Conservation (phyloP, 2,113 vertebrate species). For the Hyaena hyaena region DNA sequence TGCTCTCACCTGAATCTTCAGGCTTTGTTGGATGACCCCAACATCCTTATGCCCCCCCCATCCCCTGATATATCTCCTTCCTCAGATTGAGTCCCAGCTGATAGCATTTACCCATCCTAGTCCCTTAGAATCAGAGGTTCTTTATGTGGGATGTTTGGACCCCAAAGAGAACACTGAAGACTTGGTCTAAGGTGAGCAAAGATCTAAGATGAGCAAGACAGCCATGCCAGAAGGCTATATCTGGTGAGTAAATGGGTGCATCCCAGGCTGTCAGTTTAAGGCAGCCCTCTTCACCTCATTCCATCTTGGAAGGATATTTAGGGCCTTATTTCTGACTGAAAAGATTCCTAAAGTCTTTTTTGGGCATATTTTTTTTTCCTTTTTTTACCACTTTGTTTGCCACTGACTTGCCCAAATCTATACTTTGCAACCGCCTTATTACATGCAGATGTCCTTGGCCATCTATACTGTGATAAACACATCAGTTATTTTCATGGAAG, state of each 20-base stretch:
- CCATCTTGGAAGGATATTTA: background rate
- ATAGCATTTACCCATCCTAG: background rate
- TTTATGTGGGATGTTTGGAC: background rate
- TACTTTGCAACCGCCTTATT: background rate
- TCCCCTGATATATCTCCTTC: background rate
- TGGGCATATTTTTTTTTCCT: background rate
- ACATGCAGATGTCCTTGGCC: background rate
- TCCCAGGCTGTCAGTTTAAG: background rate
- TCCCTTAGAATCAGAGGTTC: background rate
- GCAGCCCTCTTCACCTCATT: background rate
- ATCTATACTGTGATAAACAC: background rate
- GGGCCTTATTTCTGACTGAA: background rate
- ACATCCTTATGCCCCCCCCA: accelerated
- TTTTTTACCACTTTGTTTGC: background rate
- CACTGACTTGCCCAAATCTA: background rate
- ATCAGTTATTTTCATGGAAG: background rate
- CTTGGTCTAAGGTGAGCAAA: background rate
- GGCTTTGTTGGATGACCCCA: background rate
- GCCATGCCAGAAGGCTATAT: background rate
- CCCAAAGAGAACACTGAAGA: background rate
- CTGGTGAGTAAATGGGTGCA: background rate
- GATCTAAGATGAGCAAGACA: background rate
- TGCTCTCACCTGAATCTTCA: background rate
- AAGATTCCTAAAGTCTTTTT: background rate
- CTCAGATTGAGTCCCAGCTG: background rate